Conservation (phyloP, 2,113 vertebrate genomes). For the Siphamia tubifer region DNA sequence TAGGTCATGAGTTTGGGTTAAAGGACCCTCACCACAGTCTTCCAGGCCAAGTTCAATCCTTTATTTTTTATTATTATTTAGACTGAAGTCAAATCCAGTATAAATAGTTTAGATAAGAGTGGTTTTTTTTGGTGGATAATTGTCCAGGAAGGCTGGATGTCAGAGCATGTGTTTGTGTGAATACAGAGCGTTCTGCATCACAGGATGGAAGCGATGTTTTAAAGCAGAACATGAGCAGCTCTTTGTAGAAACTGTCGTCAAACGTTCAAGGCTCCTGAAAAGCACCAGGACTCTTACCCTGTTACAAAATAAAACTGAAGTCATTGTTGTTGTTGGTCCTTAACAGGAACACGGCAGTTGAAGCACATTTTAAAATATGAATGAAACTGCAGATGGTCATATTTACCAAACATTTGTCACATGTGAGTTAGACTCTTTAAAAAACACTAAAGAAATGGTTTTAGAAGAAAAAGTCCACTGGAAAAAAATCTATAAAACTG, state of each 20-base stretch:
- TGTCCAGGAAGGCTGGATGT: conserved; percentile 65
- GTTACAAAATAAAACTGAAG: conserved; percentile 14
- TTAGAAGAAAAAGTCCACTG: too few species aligned
- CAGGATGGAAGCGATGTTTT: conserved; percentile 57
- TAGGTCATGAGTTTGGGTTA: neutral
- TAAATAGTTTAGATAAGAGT: too few species aligned
- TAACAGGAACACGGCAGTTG: conserved; percentile 12
- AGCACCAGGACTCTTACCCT: conserved; percentile 57
- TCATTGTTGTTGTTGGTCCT: conserved; percentile 16
- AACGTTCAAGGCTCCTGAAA: conserved; percentile 57
- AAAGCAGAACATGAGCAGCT: conserved; percentile 55
- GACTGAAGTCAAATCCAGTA: too few species aligned
- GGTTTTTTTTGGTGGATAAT: conserved; percentile 2
- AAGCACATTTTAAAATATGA: conserved; percentile 41
- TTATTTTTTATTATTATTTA: too few species aligned
- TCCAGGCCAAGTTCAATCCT: conserved; percentile 54
- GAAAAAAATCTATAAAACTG: too few species aligned
- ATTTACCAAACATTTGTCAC: conserved; percentile 74
- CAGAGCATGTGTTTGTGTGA: conserved; percentile 31
- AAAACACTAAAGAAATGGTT: conserved; percentile 37
- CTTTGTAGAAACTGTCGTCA: conserved; percentile 44
- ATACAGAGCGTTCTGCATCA: conserved; percentile 65
- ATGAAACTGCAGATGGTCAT: conserved; percentile 71
- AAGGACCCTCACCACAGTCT: conserved; percentile 58
- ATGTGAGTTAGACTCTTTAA: conserved; percentile 55